Percentiles rank a stretch among this genome's conserved stretches.
Conservation (phyloP, 2,888 invertebrate genomes). For the Aquatica leii region DNA sequence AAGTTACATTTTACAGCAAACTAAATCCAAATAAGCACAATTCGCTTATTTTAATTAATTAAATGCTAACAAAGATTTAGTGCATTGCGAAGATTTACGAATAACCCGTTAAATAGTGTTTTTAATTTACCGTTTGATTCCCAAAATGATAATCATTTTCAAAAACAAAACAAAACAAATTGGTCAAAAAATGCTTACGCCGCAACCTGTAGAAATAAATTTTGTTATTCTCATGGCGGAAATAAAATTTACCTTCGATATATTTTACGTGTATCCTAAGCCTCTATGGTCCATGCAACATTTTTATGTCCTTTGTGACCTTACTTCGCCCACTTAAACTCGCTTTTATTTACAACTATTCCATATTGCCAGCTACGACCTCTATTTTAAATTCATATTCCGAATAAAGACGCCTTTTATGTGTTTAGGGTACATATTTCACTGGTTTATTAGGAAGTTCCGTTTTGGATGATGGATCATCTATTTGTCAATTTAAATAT, state of each 20-base stretch:
- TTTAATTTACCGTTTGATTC: constrained; percentile 11
- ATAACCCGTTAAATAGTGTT: neutral
- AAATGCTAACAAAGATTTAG: constrained; percentile 21
- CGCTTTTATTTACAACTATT: constrained; percentile 28
- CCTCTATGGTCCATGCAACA: constrained; percentile 32
- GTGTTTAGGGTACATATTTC: constrained; percentile 11
- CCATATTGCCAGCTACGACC: constrained; percentile 10
- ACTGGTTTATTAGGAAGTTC: constrained; percentile 24
- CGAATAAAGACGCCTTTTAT: constrained; percentile 23
- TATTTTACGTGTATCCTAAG: constrained; percentile 36
- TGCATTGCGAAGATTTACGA: constrained; percentile 24
- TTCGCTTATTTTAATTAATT: constrained; percentile 38
- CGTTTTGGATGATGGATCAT: constrained; percentile 23
- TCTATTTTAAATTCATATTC: constrained; percentile 21
- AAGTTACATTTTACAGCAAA: constrained; percentile 24
- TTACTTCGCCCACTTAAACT: constrained; percentile 24
- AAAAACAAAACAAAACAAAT: constrained; percentile 30
- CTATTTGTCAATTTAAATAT: constrained; percentile 30
- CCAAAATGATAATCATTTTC: constrained; percentile 24
- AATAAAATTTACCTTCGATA: constrained; percentile 38
- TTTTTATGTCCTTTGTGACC: constrained; percentile 37
- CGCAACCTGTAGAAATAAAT: constrained; percentile 34
- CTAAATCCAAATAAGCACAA: constrained; percentile 23
- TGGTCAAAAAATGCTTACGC: constrained; percentile 28
- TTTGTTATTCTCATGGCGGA: constrained; percentile 37